These are phyloP conservation scores for Knipowitschia caucasica DNA, from an alignment of 2,797 vertebrate genomes.

Conservation along the genomic window DNA sequence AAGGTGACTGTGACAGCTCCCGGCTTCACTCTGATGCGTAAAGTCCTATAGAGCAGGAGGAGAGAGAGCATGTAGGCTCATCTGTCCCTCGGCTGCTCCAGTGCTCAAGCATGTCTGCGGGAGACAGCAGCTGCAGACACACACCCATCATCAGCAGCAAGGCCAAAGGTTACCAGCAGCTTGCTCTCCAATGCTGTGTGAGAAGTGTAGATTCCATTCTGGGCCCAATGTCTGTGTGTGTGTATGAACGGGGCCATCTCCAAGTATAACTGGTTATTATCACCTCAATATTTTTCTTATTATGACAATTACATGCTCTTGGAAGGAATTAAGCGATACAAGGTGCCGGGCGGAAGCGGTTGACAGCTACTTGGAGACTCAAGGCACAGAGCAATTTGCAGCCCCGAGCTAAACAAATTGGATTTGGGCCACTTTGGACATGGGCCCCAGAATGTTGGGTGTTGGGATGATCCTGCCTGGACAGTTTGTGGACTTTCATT, in stretches of 20 bases:
- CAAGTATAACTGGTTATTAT: slow-evolving; percentile 83
- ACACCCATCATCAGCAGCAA: slow-evolving; percentile 52
- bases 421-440: slow-evolving; percentile 83
- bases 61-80: slow-evolving; percentile 32
- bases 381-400: slow-evolving; percentile 85
- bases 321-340: slow-evolving; percentile 81
- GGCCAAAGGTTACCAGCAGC: slow-evolving; percentile 70
- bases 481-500: slow-evolving; percentile 49
- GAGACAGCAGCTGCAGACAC: slow-evolving; percentile 61
- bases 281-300: slow-evolving; percentile 85
- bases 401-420: slow-evolving; percentile 81
- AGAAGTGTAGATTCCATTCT: slow-evolving; percentile 65
- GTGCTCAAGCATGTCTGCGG: slow-evolving; percentile 66
- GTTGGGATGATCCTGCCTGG: slow-evolving; percentile 68
- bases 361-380: slow-evolving; percentile 85
- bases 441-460: slow-evolving; percentile 75
- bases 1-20: slow-evolving; percentile 67
- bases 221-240: slow-evolving; percentile 31
- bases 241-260: slow-evolving; percentile 59
- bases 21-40: slow-evolving; percentile 61
- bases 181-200: slow-evolving; percentile 72
- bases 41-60: slow-evolving; percentile 40
- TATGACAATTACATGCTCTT: slow-evolving; percentile 86
- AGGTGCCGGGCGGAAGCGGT: slow-evolving; percentile 78
- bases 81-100: slow-evolving; percentile 64